Evolutionary conservation across 2,888 invertebrate species (phyloP), one percentile per base, ranked within the genome.

Genomic region (Hoplodrina blanda): DNA sequence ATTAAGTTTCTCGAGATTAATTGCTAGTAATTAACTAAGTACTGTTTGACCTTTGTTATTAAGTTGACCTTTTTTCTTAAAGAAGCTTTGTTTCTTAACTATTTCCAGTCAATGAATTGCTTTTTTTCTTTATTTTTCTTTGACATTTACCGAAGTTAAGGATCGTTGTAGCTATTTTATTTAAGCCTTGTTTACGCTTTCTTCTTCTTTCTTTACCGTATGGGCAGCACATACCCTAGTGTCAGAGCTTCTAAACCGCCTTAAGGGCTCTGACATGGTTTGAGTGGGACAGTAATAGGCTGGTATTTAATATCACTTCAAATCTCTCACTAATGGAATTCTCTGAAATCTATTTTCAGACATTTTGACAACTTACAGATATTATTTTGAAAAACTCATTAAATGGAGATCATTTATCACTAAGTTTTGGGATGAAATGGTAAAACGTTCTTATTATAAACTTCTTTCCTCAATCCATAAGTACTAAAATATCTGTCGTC

Each of bases 21-120:
- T 71, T 76, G 54, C 13, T 19, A 37, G 8, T 62, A 72, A 55
- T 72, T 78, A 72, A 55, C 66, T 78, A 66, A 55, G 19, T 15
- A 33, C 37, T 41, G 44, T 13, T 33, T 59, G 59, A 62, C 52
- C 57, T 69, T 76, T 69, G 57, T 66, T 19, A 37, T 33, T 19
- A 33, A 53, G 49, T 54, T 25, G 46, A 57, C 25, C 56, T 46
- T 4, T 61, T 46, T 2, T 37, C 11, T 20, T 10, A 37, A 30
- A 13, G 5, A 49, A 6, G 2, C 20, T 60, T 55, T 76, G n/a
- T 25, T 37, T 5, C 7, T 55, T 8, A 64, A 33, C 55, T 74
- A 64, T 50, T 56, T 64, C 20, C 15, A 41, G 54, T 41, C n/a
- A 70, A 74, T 30, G 4, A 70, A 73, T 54, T 63, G 4, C 4